Evolutionary conservation across 2,797 vertebrate genomes (phyloP).

Genomic region (Taenioides sp.): DNA sequence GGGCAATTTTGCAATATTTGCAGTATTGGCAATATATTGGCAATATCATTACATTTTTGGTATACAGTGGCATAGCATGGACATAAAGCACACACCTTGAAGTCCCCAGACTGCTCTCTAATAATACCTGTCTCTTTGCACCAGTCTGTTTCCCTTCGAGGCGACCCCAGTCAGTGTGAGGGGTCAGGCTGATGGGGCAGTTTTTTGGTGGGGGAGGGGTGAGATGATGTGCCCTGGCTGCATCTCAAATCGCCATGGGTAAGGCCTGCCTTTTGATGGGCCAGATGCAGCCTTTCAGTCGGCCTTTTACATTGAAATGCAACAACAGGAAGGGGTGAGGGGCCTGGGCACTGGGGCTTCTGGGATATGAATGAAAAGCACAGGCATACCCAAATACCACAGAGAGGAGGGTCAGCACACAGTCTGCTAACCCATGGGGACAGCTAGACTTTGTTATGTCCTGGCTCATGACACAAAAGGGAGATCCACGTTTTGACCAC

Average conservation of each 20-base stretch:
- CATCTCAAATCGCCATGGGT: slow-evolving; percentile 79
- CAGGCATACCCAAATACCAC: slow-evolving; percentile 79
- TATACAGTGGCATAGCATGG: background rate
- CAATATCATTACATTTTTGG: too few species aligned
- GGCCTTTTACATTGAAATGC: slow-evolving; percentile 85
- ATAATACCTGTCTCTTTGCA: slow-evolving; percentile 13
- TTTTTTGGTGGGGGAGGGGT: slow-evolving; percentile 61
- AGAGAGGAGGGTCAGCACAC: slow-evolving; percentile 66
- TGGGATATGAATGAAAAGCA: slow-evolving; percentile 68
- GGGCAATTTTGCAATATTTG: too few species aligned
- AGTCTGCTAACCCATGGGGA: slow-evolving; percentile 41
- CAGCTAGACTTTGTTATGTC: slow-evolving; percentile 66
- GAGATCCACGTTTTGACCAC: slow-evolving; percentile 69
- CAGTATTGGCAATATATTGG: too few species aligned
- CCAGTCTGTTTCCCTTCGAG: slow-evolving; percentile 29
- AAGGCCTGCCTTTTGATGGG: slow-evolving; percentile 82
- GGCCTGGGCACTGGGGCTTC: slow-evolving; percentile 49
- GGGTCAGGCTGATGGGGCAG: slow-evolving; percentile 52
- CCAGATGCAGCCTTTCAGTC: slow-evolving; percentile 86
- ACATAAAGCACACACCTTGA: slow-evolving; percentile 3
- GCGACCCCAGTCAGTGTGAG: slow-evolving; percentile 43
- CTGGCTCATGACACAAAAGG: slow-evolving; percentile 70
- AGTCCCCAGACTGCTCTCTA: background rate
- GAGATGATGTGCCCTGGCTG: slow-evolving; percentile 71
- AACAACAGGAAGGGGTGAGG: slow-evolving; percentile 81